Percentiles rank a stretch among this genome's conserved stretches.
phyloP scores from a whole-genome alignment of 2,797 vertebrate species.

The Danio albolineatus region DNA sequence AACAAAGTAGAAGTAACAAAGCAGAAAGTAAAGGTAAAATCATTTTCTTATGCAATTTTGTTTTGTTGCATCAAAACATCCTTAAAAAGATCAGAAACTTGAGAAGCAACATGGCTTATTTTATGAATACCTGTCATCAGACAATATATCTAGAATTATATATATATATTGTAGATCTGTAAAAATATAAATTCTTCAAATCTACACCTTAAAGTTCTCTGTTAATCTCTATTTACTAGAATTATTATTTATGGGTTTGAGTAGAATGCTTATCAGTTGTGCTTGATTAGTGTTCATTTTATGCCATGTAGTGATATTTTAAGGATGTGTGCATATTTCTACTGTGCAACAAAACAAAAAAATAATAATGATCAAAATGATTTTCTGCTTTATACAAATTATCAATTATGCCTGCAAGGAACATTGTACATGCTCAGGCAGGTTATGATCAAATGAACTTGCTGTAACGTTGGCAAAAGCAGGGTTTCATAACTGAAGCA shows the following conservation, averaged over 20 bases:
- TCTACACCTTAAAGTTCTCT: neutral
- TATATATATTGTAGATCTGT: neutral
- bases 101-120: neutral
- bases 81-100: neutral
- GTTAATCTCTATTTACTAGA: too few species aligned
- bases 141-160: neutral
- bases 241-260: too few species aligned
- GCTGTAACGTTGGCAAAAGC: constrained; percentile 56
- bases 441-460: constrained; percentile 27
- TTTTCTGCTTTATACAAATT: neutral
- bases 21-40: constrained; percentile 2
- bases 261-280: too few species aligned
- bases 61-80: constrained; percentile 6
- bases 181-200: neutral
- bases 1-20: constrained; percentile 3
- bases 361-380: neutral
- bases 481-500: constrained; percentile 17
- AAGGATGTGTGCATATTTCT: constrained; percentile 6
- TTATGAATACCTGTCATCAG: neutral
- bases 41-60: neutral
- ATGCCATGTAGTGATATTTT: neutral
- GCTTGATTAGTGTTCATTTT: too few species aligned
- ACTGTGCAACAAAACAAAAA: neutral
- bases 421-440: neutral
- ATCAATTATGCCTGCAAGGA: neutral